A percentile compares a stretch with the other conserved stretches of the same genome.
Evolutionary conservation across 2,113 vertebrate genomes (phyloP).

Genomic region (Cynocephalus volans): DNA sequence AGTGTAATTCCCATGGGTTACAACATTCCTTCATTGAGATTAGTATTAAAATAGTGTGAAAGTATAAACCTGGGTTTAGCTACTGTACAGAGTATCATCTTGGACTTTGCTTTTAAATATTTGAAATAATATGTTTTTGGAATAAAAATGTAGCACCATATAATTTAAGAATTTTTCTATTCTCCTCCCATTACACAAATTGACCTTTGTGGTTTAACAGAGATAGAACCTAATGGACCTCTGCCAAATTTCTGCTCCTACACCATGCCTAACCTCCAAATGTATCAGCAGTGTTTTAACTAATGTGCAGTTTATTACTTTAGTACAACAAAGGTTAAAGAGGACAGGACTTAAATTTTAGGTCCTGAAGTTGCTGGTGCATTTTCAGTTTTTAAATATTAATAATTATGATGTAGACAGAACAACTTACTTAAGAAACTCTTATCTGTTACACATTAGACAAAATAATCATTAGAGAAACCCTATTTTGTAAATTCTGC

Average conservation of each 20-base stretch:
- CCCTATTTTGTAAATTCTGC: neutral
- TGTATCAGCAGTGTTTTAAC: neutral
- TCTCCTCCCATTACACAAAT: neutral
- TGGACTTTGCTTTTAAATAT: conserved; percentile 21
- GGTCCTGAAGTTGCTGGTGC: neutral
- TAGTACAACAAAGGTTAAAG: neutral
- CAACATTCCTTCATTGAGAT: neutral
- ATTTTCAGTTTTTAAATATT: conserved; percentile 48
- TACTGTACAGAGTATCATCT: neutral
- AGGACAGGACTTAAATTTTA: neutral
- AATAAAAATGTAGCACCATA: neutral
- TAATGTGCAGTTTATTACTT: neutral
- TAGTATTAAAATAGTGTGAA: conserved; percentile 32
- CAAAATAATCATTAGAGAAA: neutral
- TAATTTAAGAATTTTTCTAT: conserved; percentile 5
- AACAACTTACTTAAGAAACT: neutral
- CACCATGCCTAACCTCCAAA: neutral
- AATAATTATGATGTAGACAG: neutral
- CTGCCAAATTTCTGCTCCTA: neutral
- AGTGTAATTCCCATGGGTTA: neutral
- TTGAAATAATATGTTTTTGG: neutral
- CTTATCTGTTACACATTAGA: neutral
- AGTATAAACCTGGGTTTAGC: neutral
- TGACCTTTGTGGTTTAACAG: neutral
- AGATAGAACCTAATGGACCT: neutral